Percentiles rank a stretch among this genome's conserved stretches.
phyloP scores from a whole-genome alignment of 2,113 vertebrate genomes.

The Clinocottus analis region DNA sequence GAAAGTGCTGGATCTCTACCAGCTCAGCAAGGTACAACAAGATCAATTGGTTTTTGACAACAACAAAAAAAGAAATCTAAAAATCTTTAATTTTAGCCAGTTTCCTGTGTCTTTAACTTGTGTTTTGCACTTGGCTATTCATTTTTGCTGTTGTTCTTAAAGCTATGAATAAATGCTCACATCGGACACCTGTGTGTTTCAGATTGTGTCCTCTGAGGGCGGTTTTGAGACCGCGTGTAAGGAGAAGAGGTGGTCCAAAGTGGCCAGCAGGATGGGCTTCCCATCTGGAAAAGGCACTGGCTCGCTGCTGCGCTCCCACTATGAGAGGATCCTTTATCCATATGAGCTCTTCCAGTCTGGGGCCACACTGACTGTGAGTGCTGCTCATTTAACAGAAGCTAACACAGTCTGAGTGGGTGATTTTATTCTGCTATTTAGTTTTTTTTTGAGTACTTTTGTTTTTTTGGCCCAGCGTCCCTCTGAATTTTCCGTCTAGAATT shows the following conservation, averaged over 20 bases:
- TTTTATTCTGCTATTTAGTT: not conserved
- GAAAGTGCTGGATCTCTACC: conserved; percentile 95
- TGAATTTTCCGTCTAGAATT: not conserved
- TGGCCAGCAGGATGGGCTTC: conserved; percentile 92
- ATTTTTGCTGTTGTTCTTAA: not conserved
- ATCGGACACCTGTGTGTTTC: conserved; percentile 46
- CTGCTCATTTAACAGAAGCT: not conserved
- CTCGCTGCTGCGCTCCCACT: conserved; percentile 93
- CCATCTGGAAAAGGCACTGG: conserved; percentile 92
- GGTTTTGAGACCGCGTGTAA: conserved; percentile 95
- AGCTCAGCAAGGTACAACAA: conserved; percentile 91
- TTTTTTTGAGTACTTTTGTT: not conserved
- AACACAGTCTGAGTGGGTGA: not conserved
- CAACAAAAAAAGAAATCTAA: too few relatives aligned
- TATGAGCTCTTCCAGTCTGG: conserved; percentile 99
- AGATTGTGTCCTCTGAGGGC: conserved; percentile 95
- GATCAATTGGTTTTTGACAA: too few relatives aligned
- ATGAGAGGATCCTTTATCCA: conserved; percentile 95
- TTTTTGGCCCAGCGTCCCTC: not conserved
- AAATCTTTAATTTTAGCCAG: too few relatives aligned
- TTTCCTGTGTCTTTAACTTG: not conserved
- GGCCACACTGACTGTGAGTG: conserved; percentile 93
- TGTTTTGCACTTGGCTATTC: not conserved
- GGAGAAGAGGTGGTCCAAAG: conserved; percentile 97
- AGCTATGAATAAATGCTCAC: not conserved